Conservation (phyloP, 2,888 invertebrate species). For the Drosophila anomalipes region DNA sequence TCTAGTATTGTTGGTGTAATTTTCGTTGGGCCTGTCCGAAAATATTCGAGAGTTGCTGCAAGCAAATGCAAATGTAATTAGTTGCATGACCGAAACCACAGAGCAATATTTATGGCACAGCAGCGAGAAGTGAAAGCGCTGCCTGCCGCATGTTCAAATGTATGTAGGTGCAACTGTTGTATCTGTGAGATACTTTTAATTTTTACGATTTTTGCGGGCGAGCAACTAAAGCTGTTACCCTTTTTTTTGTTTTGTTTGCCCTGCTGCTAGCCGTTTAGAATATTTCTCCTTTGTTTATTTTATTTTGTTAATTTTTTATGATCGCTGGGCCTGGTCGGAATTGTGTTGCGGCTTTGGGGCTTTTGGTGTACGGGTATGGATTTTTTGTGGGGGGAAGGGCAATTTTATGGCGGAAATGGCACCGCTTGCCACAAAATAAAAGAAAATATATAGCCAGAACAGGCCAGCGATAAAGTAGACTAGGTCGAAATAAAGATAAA, state of each 20-base stretch:
- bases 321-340: slow-evolving; percentile 49
- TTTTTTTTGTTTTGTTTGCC: slow-evolving; percentile 45
- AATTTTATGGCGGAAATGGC: slow-evolving; percentile 77
- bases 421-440: slow-evolving; percentile 80
- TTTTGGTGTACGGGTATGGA: slow-evolving; percentile 16
- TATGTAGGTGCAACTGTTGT: slow-evolving; percentile 58
- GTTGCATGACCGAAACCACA: slow-evolving; percentile 78
- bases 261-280: slow-evolving; percentile 65
- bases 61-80: slow-evolving; percentile 77
- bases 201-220: slow-evolving; percentile 75
- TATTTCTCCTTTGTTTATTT: slow-evolving; percentile 65
- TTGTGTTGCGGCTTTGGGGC: slow-evolving; percentile 55
- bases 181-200: slow-evolving; percentile 77
- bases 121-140: slow-evolving; percentile 54
- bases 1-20: neutral
- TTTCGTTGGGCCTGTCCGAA: neutral
- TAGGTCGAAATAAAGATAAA: slow-evolving; percentile 80
- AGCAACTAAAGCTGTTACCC: slow-evolving; percentile 54
- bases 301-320: slow-evolving; percentile 77
- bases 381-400: slow-evolving; percentile 13
- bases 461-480: slow-evolving; percentile 73
- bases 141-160: slow-evolving; percentile 7
- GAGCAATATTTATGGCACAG: slow-evolving; percentile 76
- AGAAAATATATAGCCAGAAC: slow-evolving; percentile 66
- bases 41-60: slow-evolving; percentile 10